A percentile compares a stretch with the other conserved stretches of the same genome.
Conservation (phyloP, 2,888 invertebrate genomes). For the Agrotis puta region DNA sequence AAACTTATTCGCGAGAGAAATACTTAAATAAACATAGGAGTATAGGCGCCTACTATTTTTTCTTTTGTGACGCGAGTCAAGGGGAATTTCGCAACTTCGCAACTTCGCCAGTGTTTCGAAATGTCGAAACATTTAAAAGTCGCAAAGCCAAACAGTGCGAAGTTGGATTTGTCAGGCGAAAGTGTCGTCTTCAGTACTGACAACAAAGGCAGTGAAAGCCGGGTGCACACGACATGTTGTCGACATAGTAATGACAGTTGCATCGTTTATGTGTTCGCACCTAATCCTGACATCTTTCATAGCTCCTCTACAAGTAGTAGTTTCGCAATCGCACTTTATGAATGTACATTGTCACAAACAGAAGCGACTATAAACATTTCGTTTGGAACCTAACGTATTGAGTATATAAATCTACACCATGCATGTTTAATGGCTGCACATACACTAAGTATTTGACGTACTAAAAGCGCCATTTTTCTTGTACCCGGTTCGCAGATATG, state of each 20-base stretch:
- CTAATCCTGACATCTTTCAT: conserved; percentile 62
- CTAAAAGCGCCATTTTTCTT: conserved; percentile 10
- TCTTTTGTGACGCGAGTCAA: conserved; percentile 65
- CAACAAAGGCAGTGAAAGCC: conserved; percentile 84
- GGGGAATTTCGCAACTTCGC: conserved; percentile 73
- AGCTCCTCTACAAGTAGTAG: conserved; percentile 54
- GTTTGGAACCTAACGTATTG: conserved; percentile 17
- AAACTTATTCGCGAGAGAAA: conserved; percentile 71
- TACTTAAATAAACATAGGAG: conserved; percentile 70
- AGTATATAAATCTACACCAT: conserved; percentile 20
- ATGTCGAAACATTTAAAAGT: conserved; percentile 67
- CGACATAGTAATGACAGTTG: conserved; percentile 71
- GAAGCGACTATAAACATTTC: conserved; percentile 41
- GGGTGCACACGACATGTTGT: conserved; percentile 70
- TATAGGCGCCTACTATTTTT: conserved; percentile 66
- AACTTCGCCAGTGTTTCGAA: conserved; percentile 69
- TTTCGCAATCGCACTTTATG: conserved; percentile 54
- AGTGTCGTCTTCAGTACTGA: conserved; percentile 73
- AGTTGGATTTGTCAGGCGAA: conserved; percentile 77
- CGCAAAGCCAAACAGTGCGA: conserved; percentile 73
- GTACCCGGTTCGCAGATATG: conserved; percentile 25
- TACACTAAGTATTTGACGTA: conserved; percentile 1
- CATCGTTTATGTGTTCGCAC: conserved; percentile 69
- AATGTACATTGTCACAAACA: conserved; percentile 48
- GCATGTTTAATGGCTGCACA: conserved; percentile 5